A percentile compares a stretch with the other conserved stretches of the same genome.
Evolutionary conservation across 2,113 vertebrate species (phyloP).

Genomic region (Jaculus jaculus): DNA sequence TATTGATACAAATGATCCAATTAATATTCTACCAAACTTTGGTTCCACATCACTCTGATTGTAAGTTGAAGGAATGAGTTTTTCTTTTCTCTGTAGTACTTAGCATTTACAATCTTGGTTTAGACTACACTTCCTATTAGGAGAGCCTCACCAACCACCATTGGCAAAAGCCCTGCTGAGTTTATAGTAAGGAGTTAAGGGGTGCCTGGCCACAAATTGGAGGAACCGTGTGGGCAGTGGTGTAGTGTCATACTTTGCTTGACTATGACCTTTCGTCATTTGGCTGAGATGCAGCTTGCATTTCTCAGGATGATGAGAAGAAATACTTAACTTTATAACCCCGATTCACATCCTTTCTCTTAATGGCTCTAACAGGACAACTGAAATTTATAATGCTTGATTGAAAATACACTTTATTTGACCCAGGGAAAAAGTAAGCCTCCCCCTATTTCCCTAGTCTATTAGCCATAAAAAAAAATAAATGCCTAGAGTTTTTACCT

Average conservation of each 20-base stretch:
- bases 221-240: neutral
- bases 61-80: no score
- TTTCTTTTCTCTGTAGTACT: no score
- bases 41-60: neutral
- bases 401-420: constrained; percentile 80
- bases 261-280: constrained; percentile 54
- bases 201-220: neutral
- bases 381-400: constrained; percentile 75
- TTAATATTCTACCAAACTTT: rapidly evolving
- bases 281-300: constrained; percentile 38
- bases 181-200: constrained; percentile 40
- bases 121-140: neutral
- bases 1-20: neutral
- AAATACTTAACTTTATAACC: constrained; percentile 69
- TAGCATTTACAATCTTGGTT: neutral
- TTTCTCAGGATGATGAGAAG: constrained; percentile 54
- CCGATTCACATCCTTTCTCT: constrained; percentile 63
- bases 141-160: neutral
- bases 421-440: constrained; percentile 62
- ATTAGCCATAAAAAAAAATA: constrained; percentile 54
- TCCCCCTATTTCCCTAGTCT: constrained; percentile 57
- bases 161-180: neutral
- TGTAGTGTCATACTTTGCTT: neutral
- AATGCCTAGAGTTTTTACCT: constrained; percentile 56
- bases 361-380: constrained; percentile 74